These are phyloP conservation scores for Pilophorus perplexus DNA, from an alignment of 2,888 invertebrate species.

Conservation along the genomic window DNA sequence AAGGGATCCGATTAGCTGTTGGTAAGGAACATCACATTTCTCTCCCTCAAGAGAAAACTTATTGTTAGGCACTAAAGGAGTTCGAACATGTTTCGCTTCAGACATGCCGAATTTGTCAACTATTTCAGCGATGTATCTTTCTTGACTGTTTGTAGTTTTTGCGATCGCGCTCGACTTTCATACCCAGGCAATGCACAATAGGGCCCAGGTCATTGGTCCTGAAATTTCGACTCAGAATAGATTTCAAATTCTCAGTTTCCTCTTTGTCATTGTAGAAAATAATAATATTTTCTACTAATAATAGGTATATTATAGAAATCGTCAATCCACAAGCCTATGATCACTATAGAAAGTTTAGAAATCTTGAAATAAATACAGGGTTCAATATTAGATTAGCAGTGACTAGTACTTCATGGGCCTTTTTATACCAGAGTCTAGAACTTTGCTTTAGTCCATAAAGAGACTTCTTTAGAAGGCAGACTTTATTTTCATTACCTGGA, in stretches of 20 bases:
- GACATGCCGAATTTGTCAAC: conserved; percentile 41
- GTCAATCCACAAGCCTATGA: conserved; percentile 50
- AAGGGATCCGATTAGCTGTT: conserved; percentile 45
- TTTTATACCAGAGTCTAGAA: conserved; percentile 51
- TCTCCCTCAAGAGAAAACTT: not conserved
- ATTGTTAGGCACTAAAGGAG: conserved; percentile 12
- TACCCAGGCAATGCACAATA: not conserved
- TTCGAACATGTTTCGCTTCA: conserved; percentile 20
- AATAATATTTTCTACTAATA: too few species aligned
- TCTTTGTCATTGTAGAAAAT: too few species aligned
- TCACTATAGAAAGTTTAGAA: conserved; percentile 41
- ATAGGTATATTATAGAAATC: conserved; percentile 46
- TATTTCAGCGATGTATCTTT: conserved; percentile 34
- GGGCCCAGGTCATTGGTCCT: conserved; percentile 10
- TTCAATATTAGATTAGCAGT: conserved; percentile 49
- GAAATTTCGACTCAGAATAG: not conserved
- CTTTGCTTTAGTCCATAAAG: conserved; percentile 52
- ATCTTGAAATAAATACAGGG: conserved; percentile 49
- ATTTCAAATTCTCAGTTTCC: not conserved
- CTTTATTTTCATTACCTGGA: conserved; percentile 45
- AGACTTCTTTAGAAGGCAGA: conserved; percentile 50
- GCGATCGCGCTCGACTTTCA: conserved; percentile 3
- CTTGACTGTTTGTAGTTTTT: conserved; percentile 34
- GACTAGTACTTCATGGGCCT: conserved; percentile 49
- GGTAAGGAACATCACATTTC: conserved; percentile 10